phyloP scores from a whole-genome alignment of 2,888 invertebrate genomes.

The Odontocerum albicorne region DNA sequence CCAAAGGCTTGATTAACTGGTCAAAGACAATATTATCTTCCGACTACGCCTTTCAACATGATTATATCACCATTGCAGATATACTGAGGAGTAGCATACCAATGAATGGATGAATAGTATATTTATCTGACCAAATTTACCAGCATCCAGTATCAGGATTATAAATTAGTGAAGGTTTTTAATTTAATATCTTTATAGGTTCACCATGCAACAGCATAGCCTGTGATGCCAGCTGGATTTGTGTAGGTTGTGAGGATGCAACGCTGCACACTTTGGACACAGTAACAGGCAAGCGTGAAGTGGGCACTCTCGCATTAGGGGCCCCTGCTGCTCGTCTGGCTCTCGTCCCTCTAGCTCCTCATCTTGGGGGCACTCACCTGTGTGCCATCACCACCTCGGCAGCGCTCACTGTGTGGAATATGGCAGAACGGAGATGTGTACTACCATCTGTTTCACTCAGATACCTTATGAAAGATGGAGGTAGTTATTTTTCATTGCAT shows the following conservation, averaged over 20 bases:
- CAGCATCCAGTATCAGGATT: no score
- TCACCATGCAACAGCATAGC: conserved; percentile 62
- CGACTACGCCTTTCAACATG: no score
- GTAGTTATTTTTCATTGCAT: no score
- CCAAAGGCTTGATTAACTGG: no score
- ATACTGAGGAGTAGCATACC: no score
- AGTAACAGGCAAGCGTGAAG: conserved; percentile 48
- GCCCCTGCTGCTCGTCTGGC: conserved; percentile 43
- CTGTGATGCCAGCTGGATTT: conserved; percentile 61
- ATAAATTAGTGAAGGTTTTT: no score
- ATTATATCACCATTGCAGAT: no score
- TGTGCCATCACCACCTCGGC: conserved; percentile 48
- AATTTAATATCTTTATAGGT: conserved; percentile 44
- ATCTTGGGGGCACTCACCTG: conserved; percentile 18
- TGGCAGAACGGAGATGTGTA: conserved; percentile 52
- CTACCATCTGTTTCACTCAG: conserved; percentile 62
- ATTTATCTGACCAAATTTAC: no score
- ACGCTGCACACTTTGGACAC: conserved; percentile 66
- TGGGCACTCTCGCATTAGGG: conserved; percentile 59
- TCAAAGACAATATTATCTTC: no score
- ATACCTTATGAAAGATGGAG: conserved; percentile 59
- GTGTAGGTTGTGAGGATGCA: conserved; percentile 69
- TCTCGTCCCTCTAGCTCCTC: conserved; percentile 19
- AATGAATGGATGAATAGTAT: no score
- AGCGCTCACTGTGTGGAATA: conserved; percentile 61